Conservation (phyloP, 2,888 invertebrate species). For the Drosophila mettleri region DNA sequence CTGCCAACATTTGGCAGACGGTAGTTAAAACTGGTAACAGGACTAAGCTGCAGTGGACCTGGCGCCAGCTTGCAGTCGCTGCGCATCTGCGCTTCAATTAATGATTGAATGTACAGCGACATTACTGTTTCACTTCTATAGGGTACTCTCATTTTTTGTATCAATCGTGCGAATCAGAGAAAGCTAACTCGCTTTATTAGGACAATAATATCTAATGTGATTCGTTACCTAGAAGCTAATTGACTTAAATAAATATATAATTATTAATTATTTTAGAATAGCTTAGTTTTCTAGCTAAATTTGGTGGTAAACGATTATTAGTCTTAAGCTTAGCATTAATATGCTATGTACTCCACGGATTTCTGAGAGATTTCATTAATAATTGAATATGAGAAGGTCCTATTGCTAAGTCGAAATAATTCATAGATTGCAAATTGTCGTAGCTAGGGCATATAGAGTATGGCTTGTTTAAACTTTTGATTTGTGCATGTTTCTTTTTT, state of each 20-base stretch:
- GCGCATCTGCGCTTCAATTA: conserved; percentile 51
- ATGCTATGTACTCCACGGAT: too few relatives aligned
- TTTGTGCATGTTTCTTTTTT: background rate
- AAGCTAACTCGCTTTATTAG: too few relatives aligned
- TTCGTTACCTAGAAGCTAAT: too few relatives aligned
- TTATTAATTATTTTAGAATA: too few relatives aligned
- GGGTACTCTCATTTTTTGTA: background rate
- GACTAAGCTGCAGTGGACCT: conserved; percentile 3
- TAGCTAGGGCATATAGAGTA: background rate
- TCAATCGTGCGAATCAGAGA: background rate
- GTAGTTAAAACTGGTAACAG: conserved; percentile 50
- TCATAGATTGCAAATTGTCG: background rate
- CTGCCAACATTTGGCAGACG: conserved; percentile 60
- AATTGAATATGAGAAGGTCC: too few relatives aligned
- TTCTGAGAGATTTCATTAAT: too few relatives aligned
- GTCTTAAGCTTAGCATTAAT: too few relatives aligned
- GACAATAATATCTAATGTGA: too few relatives aligned
- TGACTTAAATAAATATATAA: too few relatives aligned
- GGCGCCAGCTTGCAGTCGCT: conserved; percentile 4
- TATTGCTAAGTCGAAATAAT: too few relatives aligned
- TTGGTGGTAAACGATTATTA: too few relatives aligned
- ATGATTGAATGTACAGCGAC: conserved; percentile 23
- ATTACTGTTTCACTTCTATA: background rate
- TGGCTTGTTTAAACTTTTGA: background rate
- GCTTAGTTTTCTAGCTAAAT: too few relatives aligned